These are phyloP conservation scores for Ophthalmolycus amberensis DNA, from an alignment of 2,113 vertebrate genomes.

Conservation along the genomic window DNA sequence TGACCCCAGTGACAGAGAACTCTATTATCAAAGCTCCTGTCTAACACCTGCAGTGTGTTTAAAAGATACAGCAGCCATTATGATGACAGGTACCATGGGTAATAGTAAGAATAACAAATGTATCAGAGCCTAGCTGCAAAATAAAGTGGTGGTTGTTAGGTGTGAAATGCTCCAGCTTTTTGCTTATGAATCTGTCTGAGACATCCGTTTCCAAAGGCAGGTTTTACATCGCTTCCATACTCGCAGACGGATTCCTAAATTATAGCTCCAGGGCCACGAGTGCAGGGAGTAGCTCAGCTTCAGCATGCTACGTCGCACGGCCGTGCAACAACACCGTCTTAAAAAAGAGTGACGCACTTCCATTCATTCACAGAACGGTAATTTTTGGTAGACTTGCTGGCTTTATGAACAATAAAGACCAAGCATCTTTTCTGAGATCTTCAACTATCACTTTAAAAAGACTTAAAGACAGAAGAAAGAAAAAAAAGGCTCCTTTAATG, in stretches of 20 bases:
- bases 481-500: background rate
- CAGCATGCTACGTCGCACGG: constrained; percentile 56
- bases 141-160: background rate
- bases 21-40: constrained; percentile 3
- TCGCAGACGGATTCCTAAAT: constrained; percentile 74
- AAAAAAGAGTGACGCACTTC: constrained; percentile 67
- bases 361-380: constrained; percentile 46
- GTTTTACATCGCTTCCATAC: constrained; percentile 68
- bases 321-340: constrained; percentile 40
- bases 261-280: constrained; percentile 77
- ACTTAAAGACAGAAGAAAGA: constrained; percentile 7
- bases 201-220: constrained; percentile 51
- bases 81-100: background rate
- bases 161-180: background rate
- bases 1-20: constrained; percentile 1
- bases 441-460: constrained; percentile 29
- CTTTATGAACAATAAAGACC: constrained; percentile 46
- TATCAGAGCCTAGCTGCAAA: background rate
- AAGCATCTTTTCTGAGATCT: background rate
- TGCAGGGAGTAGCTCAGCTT: constrained; percentile 72
- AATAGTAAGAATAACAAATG: constrained; percentile 14
- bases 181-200: constrained; percentile 40
- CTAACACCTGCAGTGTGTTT: background rate
- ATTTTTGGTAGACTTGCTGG: constrained; percentile 44
- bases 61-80: constrained; percentile 4